Conservation (phyloP, 2,888 invertebrate genomes). For the Leucoma salicis region DNA sequence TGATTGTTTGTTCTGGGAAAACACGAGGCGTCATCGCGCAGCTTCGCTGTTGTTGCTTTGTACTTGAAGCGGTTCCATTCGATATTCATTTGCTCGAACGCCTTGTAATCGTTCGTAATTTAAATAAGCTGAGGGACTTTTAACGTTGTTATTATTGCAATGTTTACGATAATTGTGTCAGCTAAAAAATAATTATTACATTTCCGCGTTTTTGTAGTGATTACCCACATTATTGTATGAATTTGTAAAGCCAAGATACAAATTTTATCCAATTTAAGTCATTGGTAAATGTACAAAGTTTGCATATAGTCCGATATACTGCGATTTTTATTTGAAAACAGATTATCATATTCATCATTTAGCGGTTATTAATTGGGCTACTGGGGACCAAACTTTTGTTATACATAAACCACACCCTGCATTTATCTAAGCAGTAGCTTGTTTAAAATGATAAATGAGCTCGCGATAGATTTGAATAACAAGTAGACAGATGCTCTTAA, state of each 20-base stretch:
- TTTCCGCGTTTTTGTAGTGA: conserved; percentile 15
- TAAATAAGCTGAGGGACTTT: conserved; percentile 51
- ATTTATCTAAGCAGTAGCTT: conserved; percentile 81
- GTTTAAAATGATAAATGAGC: conserved; percentile 81
- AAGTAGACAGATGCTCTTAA: conserved; percentile 82
- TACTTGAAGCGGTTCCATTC: conserved; percentile 59
- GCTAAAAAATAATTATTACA: conserved; percentile 38
- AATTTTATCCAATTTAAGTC: neutral
- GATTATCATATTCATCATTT: conserved; percentile 55
- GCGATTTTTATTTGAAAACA: conserved; percentile 30
- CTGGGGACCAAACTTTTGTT: conserved; percentile 71
- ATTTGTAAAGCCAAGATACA: conserved; percentile 13
- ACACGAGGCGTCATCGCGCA: conserved; percentile 61
- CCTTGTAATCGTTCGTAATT: conserved; percentile 61
- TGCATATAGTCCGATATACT: conserved; percentile 39
- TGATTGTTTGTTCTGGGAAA: conserved; percentile 68
- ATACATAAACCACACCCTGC: conserved; percentile 73
- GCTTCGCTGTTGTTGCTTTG: conserved; percentile 54
- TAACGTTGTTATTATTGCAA: conserved; percentile 50
- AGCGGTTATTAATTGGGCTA: conserved; percentile 71
- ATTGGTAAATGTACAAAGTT: neutral
- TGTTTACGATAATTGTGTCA: conserved; percentile 43
- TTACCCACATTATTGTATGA: conserved; percentile 22
- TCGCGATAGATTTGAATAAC: conserved; percentile 82
- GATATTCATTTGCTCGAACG: conserved; percentile 68